Conservation (phyloP, 2,888 invertebrate genomes). For the Scrobipalpa atriplicella region DNA sequence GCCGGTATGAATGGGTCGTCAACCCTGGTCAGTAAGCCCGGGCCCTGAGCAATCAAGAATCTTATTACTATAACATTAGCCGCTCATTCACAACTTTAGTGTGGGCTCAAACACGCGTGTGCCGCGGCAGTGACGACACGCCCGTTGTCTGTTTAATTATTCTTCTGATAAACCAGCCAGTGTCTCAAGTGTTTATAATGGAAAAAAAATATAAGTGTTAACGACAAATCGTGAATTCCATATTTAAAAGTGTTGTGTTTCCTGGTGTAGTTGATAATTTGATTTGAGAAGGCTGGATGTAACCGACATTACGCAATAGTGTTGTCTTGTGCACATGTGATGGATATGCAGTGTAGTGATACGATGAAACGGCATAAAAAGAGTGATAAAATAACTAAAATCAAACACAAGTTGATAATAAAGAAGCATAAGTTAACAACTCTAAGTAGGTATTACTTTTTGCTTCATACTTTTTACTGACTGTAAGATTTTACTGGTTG, state of each 20-base stretch:
- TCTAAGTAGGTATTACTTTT: conserved; percentile 55
- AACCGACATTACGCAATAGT: conserved; percentile 24
- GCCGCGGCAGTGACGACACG: conserved; percentile 64
- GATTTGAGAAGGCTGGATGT: conserved; percentile 28
- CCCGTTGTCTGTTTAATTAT: conserved; percentile 43
- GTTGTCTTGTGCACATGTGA: conserved; percentile 40
- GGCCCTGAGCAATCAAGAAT: conserved; percentile 44
- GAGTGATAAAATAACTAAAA: conserved; percentile 67
- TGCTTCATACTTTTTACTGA: not conserved
- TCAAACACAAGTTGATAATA: conserved; percentile 73
- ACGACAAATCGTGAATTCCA: not conserved
- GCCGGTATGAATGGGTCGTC: conserved; percentile 29
- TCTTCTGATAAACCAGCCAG: conserved; percentile 27
- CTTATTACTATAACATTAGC: conserved; percentile 55
- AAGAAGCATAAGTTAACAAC: conserved; percentile 60
- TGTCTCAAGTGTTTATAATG: conserved; percentile 9
- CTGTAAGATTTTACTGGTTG: not conserved
- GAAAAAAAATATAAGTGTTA: not conserved
- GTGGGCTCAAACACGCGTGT: conserved; percentile 62
- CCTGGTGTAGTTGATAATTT: conserved; percentile 19
- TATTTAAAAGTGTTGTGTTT: conserved; percentile 5
- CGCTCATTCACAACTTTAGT: conserved; percentile 60
- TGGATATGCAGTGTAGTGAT: conserved; percentile 55
- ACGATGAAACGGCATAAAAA: conserved; percentile 68
- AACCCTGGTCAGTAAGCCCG: conserved; percentile 49